Base-by-base conservation (phyloP, 2,888 invertebrate species). In the Philereme vetulata region DNA sequence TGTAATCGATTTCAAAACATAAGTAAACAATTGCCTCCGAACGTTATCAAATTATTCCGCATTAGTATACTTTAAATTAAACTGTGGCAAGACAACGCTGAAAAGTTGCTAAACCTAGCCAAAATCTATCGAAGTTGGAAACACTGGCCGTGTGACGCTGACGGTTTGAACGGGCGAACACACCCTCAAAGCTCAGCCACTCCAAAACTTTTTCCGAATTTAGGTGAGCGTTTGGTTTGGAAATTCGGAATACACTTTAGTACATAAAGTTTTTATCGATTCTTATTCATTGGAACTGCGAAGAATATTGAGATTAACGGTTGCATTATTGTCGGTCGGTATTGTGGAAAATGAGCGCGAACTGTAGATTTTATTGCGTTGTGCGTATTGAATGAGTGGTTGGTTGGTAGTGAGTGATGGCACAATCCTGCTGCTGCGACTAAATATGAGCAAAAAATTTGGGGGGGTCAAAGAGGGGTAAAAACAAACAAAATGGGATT, bases 191-290 rank as follows among this genome's bases (percentile, higher is more conserved):
- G 58, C 58, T 55, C 55, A 40, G 51, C 51, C 50, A 54, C 51
- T 58, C 55, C 6, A 55, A 21, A 62, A 62, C 58, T 62, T 62
- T 57, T 51, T 34, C 43, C 44, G 44, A 55, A 62, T 58, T 51
- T 44, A 58, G 62, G 57, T 54, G 51, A 58, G 51, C 56, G 46
- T 53, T 56, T 6, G 10, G 8, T 42, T 21, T 21, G 21, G 21
- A 21, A 21, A 21, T 21, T 44, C 44, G 42, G 11, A 42, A 55
- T 52, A 51, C 51, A 51, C 50, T 51, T 48, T 44, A 35, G 38
- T 38, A n/a, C n/a, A n/a, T n/a, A 47, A 49, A 48, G 35, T 42
- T 50, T 50, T 49, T 9, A 10, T 40, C 40, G 48, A 38, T 58
- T 57, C 5, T 21, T 11, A 46, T 57, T 48, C 10, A 48, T 49